Conservation (phyloP, 2,113 vertebrate species). For the Coptodon rendalli region DNA sequence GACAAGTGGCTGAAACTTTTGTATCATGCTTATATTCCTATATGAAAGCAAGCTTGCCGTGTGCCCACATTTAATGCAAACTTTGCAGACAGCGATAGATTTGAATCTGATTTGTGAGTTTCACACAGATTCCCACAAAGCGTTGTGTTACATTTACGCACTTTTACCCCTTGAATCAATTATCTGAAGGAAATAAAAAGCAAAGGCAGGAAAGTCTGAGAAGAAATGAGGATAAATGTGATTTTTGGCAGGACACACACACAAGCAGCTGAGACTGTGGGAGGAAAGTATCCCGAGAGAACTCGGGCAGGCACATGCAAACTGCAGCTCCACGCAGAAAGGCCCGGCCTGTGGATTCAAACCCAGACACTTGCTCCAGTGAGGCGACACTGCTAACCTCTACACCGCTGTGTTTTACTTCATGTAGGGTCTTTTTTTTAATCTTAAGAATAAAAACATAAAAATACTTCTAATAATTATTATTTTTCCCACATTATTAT, state of each 20-base stretch:
- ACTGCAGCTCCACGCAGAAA: not conserved
- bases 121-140: not conserved
- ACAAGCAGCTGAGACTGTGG: not conserved
- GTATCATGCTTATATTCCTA: not conserved
- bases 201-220: not conserved
- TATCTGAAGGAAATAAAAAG: not conserved
- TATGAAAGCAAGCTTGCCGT: not conserved
- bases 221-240: not conserved
- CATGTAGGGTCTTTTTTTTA: rapidly evolving
- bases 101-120: not conserved
- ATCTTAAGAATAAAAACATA: not conserved
- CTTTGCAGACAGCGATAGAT: not conserved
- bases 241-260: not conserved
- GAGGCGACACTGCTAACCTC: not conserved
- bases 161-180: not conserved
- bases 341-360: not conserved
- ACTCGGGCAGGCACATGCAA: not conserved
- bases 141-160: rapidly evolving
- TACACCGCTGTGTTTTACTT: not conserved
- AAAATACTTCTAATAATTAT: not conserved
- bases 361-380: not conserved
- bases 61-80: not conserved
- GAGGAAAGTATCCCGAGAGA: not conserved
- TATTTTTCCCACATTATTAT: not conserved
- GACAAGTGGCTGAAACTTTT: not conserved